Evolutionary conservation across 2,888 invertebrate species (phyloP), one percentile per base, ranked within the genome.

Genomic region (Ichneumoninae sp.): DNA sequence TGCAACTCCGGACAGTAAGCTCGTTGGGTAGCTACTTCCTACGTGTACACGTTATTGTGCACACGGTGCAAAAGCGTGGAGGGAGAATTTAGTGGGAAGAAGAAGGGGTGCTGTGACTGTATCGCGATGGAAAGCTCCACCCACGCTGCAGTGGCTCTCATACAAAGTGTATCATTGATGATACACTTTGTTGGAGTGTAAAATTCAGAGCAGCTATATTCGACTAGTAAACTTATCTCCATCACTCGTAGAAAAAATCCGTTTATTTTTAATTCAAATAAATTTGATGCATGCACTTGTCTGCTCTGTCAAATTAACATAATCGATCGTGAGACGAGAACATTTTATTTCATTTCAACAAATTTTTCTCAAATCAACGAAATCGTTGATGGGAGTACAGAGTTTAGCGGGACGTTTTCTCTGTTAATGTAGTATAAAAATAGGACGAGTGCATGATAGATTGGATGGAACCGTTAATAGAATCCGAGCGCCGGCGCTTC

Each of bases 91-190:
- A n/a, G 50, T 60, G 10, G 22, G 10, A 47, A 60, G 66, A 74
- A 60, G 79, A 60, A 83, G 63, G 80, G 44, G 44, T 73, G 52
- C 19, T 73, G 40, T 54, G 36, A 63, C 30, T 81, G 36, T 60
- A 71, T 68, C 52, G 36, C 73, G 57, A 70, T 77, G 54, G 44
- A 70, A 78, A 74, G 73, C 81, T 85, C 83, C 83, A 81, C 85
- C 85, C 81, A 85, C 81, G 81, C 26, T 52, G 22, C 85, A 83
- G 83, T 26, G 81, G 52, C 57, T 76, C 83, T 78, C 85, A 83
- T 73, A 83, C 77, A 19, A 19, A 19, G 19, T 19, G 19, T 19
- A 19, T 19, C 19, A 19, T 50, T 30, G 3, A 13, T 6, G 8
- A 6, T 26, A 19, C 40, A 6, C 36, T 44, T 40, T 40, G 57